phyloP scores from a whole-genome alignment of 2,113 vertebrate genomes.

The Stercorarius parasiticus region DNA sequence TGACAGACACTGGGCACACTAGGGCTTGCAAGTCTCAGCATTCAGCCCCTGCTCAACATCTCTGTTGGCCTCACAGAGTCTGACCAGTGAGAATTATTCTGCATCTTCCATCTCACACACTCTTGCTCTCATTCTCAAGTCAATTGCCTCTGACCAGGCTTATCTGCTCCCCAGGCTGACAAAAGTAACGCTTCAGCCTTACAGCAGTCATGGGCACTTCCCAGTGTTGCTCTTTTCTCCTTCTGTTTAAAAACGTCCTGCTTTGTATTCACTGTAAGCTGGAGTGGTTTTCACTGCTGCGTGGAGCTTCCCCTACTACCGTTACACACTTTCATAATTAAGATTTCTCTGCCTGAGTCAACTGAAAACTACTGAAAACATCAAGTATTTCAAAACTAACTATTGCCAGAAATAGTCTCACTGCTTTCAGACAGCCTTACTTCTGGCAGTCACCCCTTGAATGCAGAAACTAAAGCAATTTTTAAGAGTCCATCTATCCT shows the following conservation, averaged over 20 bases:
- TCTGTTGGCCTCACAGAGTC: rapidly evolving
- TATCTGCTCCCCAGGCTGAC: neutral
- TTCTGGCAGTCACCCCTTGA: neutral
- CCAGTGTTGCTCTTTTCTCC: neutral
- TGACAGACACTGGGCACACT: rapidly evolving
- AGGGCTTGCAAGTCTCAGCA: neutral
- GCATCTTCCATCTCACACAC: neutral
- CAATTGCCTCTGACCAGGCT: neutral
- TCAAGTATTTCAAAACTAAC: neutral
- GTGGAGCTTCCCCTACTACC: neutral
- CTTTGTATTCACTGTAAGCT: neutral
- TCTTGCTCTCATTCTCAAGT: neutral
- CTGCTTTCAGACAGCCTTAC: neutral
- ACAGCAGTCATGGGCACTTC: neutral
- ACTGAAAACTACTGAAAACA: slow-evolving; percentile 17
- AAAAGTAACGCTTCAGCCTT: neutral
- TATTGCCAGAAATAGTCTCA: neutral
- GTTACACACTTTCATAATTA: neutral
- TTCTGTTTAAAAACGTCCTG: neutral
- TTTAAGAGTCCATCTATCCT: neutral
- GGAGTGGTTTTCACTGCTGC: neutral
- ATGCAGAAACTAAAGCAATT: neutral
- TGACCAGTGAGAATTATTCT: neutral
- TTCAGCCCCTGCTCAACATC: neutral
- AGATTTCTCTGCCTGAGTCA: slow-evolving; percentile 14